Evolutionary conservation across 2,888 invertebrate species (phyloP), one percentile per base, ranked within the genome.

Genomic region (Busseola fusca): DNA sequence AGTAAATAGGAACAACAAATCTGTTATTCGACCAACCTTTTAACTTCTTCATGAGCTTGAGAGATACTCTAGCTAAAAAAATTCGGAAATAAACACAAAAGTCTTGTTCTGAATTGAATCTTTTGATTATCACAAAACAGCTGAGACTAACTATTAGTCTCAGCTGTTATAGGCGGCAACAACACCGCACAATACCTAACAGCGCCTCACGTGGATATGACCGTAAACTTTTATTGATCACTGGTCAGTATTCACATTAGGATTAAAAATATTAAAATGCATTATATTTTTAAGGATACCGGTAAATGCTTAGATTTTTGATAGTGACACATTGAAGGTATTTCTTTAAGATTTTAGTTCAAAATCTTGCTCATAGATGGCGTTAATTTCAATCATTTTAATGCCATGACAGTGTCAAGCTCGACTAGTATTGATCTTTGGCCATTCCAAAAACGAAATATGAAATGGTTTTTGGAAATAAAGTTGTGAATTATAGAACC

Each of bases 401-500:
- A 18, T 42, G 25, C 14, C 21, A 37, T 27, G 30, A 16, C 21
- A n/a, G 21, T 67, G 18, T 45, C 50, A 60, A 52, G 14, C n/a
- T 18, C 34, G n/a, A 4, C 30, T 4, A 5, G 30, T 81, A 81
- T 81, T 72, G 77, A 69, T 79, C 25, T 58, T 56, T 48, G 27
- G 7, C 1, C 3, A n/a, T 30, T 30, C 7, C 2, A 25, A 14
- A 34, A 34, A 5, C 34, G 34, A n/a, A n/a, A n/a, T n/a, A n/a
- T n/a, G n/a, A n/a, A n/a, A n/a, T n/a, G n/a, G n/a, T 3, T 34
- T 34, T 34, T 25, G 7, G 1, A 21, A 34, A 25, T 66, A 57
- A 42, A 16, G 27, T 50, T 18, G 4, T 1, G 7, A 70, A 52
- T 48, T 5, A 64, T 42, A n/a, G 6, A 18, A 89, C 98, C 97